Evolutionary conservation across 2,888 invertebrate species (phyloP), one percentile per base, ranked within the genome.

Genomic region (Leucania comma): DNA sequence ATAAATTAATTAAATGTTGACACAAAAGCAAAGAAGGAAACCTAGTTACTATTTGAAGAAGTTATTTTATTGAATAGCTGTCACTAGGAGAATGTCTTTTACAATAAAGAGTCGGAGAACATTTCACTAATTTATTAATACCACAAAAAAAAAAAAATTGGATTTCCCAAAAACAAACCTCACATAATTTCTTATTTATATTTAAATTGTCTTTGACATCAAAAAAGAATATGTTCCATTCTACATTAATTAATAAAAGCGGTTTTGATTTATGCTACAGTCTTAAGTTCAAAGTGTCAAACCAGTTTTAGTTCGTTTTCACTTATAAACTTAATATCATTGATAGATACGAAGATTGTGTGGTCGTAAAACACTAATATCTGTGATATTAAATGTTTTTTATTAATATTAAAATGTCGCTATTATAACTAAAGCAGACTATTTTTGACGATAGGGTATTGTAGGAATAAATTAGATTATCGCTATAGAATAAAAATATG

Each of bases 241-340:
- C 38, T 61, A 68, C 24, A 26, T 54, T 81, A 79, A 82, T 83
- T 75, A 83, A 76, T 77, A 65, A 74, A 54, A 69, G 14, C 46
- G 10, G 56, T 72, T 72, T 72, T 83, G 84, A 83, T 83, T 84
- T 84, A 84, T 77, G 48, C 9, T n/a, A 17, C 14, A 50, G 35
- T 67, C 51, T 60, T n/a, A 58, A 57, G 22, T 68, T 65, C 26
- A 10, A 24, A 64, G 35, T 60, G 51, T 38, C 54, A 68, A 71
- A 84, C 84, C 51, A 17, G 82, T 75, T 79, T 74, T 64, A 50
- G 5, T 71, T 68, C 58, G 72, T 82, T 85, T 88, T 85, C 80
- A 84, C 80, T 77, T 82, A 80, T 77, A 84, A 85, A 80, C 69
- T 76, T 71, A 68, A 75, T 73, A 70, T 64, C 72, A 65, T 67